These are phyloP conservation scores for Dipodomys spectabilis DNA, from an alignment of 2,113 vertebrate genomes.

Conservation along the genomic window DNA sequence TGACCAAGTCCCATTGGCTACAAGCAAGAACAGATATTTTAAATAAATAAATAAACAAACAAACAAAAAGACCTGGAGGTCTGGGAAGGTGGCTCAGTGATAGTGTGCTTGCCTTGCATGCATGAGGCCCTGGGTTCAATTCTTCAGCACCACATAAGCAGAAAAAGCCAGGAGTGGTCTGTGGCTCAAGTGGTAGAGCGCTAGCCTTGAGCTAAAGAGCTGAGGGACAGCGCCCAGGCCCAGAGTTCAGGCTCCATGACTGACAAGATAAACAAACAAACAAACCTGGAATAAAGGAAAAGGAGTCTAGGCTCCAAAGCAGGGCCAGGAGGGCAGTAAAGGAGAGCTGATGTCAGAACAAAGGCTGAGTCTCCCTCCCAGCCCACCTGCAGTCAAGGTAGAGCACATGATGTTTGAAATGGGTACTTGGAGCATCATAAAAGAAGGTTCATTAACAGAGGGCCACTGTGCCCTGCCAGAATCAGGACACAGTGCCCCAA, in stretches of 20 bases:
- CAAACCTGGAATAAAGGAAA: not conserved
- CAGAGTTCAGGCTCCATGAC: too few species aligned
- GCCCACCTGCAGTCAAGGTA: not conserved
- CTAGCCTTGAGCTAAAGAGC: too few species aligned
- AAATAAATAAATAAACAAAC: not conserved
- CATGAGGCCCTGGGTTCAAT: too few species aligned
- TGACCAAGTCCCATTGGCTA: not conserved
- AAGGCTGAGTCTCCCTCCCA: not conserved
- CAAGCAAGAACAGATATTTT: not conserved
- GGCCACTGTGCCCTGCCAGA: not conserved
- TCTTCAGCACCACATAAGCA: too few species aligned
- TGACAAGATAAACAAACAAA: not conserved
- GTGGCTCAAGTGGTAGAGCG: too few species aligned
- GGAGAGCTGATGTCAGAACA: not conserved
- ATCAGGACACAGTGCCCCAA: not conserved
- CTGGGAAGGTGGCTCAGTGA: too few species aligned
- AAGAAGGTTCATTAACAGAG: not conserved
- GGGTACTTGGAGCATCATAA: not conserved
- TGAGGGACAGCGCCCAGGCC: too few species aligned
- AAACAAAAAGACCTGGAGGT: not conserved
- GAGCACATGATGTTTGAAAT: not conserved
- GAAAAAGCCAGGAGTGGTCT: too few species aligned
- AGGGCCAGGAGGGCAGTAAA: not conserved
- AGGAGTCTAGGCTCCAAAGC: not conserved
- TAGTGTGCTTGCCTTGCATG: too few species aligned